Evolutionary conservation across 2,888 invertebrate genomes (phyloP), one percentile per base, ranked within the genome.

Genomic region (Tipula confusa): DNA sequence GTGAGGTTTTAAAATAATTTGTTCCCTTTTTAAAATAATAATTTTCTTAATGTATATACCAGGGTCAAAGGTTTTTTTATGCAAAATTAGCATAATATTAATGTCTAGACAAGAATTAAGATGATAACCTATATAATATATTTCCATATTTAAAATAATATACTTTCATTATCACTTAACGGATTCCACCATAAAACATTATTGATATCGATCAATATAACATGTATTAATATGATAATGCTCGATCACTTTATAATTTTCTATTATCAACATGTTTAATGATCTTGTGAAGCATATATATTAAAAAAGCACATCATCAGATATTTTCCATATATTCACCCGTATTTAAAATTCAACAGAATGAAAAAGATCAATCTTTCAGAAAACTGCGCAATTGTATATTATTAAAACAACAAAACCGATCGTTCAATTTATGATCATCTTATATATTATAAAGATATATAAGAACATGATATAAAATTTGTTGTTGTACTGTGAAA

Each of bases 321-420:
- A 43, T 64, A 64, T 64, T 64, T 64, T 64, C 64, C 24, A 64
- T 64, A 64, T 64, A 64, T 64, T 64, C 64, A 64, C 24, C 64
- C 64, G 64, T 64, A 64, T 64, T 43, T 43, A 43, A 33, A 43
- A 43, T 33, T 2, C n/a, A n/a, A 43, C 15, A 11, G 24, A 64
- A 64, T 18, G 43, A n/a, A 43, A 43, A 64, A 64, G 64, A 64
- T 64, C 64, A 64, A 64, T 64, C 24, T 64, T 64, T 64, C 24
- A 64, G 11, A 64, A 64, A 64, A 11, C 24, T 64, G 64, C 48
- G 48, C 64, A 64, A 64, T 64, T 64, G 64, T 64, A 18, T 64
- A 64, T 64, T 24, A 64, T 64, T 64, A 64, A 64, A 64, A 18
- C 4, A 48, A 48, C 11, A 64, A 64, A 64, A 64, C 64, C 24